Conservation (phyloP, 2,888 invertebrate genomes). For the Tetrapedia diversipes region DNA sequence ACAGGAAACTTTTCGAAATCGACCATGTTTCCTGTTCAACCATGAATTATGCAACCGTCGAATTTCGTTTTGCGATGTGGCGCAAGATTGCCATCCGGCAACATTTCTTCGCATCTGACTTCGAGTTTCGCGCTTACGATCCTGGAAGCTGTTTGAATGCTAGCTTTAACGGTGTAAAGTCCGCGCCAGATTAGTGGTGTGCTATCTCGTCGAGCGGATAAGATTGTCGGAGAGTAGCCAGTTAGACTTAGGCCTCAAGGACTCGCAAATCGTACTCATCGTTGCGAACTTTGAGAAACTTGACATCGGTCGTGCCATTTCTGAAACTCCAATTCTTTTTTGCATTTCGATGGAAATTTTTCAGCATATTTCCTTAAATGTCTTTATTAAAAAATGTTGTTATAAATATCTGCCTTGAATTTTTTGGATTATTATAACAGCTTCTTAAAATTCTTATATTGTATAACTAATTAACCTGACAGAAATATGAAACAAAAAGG, state of each 20-base stretch:
- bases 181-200: slow-evolving; percentile 74
- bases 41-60: slow-evolving; percentile 29
- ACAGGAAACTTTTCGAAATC: slow-evolving; percentile 11
- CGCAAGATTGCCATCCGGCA: slow-evolving; percentile 11
- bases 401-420: too few species aligned
- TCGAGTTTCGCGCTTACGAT: slow-evolving; percentile 53
- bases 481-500: too few species aligned
- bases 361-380: too few species aligned
- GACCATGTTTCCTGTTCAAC: neutral
- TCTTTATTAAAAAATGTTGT: too few species aligned
- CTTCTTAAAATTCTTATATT: too few species aligned
- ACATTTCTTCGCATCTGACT: slow-evolving; percentile 16
- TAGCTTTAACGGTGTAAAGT: slow-evolving; percentile 73
- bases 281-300: slow-evolving; percentile 27
- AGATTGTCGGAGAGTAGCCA: slow-evolving; percentile 72
- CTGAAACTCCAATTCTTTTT: neutral
- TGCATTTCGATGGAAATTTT: too few species aligned
- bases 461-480: too few species aligned
- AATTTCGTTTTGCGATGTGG: slow-evolving; percentile 16
- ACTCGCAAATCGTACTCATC: slow-evolving; percentile 54
- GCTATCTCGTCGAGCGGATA: slow-evolving; percentile 76
- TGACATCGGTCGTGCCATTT: neutral
- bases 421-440: too few species aligned
- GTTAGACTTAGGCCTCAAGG: slow-evolving; percentile 68
- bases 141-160: slow-evolving; percentile 64